Conservation (phyloP, 2,113 vertebrate genomes). For the Tringa solitaria region DNA sequence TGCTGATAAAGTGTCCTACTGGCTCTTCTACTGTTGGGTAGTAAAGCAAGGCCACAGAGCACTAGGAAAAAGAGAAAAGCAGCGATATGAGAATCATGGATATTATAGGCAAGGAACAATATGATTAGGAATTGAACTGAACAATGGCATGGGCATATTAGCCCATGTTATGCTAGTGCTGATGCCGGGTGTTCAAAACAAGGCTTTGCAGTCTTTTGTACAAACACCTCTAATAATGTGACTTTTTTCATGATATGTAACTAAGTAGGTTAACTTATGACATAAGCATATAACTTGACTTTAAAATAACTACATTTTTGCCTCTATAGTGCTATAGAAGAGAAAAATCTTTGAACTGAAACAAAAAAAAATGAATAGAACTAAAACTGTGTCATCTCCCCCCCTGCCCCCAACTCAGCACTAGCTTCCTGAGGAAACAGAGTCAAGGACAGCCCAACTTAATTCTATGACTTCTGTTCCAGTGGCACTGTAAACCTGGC, state of each 20-base stretch:
- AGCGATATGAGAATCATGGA: not conserved
- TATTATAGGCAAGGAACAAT: not conserved
- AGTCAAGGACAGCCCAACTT: not conserved
- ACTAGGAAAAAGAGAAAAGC: not conserved
- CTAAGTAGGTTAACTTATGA: not conserved
- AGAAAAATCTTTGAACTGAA: not conserved
- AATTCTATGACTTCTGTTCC: not conserved
- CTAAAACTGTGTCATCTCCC: not conserved
- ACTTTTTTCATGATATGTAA: not conserved
- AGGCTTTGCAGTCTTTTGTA: not conserved
- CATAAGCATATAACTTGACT: not conserved
- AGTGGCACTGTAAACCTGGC: not conserved
- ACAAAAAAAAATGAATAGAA: not conserved
- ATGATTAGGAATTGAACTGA: not conserved
- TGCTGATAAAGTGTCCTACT: not conserved
- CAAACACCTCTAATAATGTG: not conserved
- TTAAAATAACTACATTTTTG: not conserved
- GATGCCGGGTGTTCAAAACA: not conserved
- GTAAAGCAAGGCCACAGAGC: not conserved
- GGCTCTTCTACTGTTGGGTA: not conserved
- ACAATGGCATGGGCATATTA: not conserved
- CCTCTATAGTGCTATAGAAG: not conserved
- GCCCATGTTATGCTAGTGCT: not conserved
- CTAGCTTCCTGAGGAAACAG: not conserved
- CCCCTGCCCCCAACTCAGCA: not conserved